Evolutionary conservation across 2,888 invertebrate species (phyloP).

Genomic region (Napeogenes sylphis): DNA sequence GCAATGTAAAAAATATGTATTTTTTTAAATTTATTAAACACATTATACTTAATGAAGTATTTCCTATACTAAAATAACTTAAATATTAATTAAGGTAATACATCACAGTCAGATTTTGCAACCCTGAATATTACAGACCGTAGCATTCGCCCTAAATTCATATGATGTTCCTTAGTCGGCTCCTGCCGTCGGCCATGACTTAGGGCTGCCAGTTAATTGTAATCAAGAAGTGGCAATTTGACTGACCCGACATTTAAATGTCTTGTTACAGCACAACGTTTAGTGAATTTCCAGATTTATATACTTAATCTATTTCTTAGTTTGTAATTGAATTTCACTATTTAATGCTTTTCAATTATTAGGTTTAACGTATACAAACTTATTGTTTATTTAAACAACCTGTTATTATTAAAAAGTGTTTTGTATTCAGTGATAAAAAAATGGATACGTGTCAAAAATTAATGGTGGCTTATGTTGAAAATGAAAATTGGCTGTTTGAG

Average conservation of each 20-base stretch:
- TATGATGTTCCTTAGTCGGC: conserved; percentile 47
- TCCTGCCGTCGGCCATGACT: conserved; percentile 47
- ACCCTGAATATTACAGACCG: conserved; percentile 29
- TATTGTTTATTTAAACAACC: too few relatives aligned
- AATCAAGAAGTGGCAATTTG: conserved; percentile 61
- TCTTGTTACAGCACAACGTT: conserved; percentile 12
- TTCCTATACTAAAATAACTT: not conserved
- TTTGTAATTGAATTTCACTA: too few relatives aligned
- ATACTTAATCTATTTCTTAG: too few relatives aligned
- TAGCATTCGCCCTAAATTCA: conserved; percentile 41
- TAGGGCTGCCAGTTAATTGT: conserved; percentile 52
- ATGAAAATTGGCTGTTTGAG: conserved; percentile 27
- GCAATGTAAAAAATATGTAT: too few relatives aligned
- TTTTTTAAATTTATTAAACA: too few relatives aligned
- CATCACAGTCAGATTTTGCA: conserved; percentile 17
- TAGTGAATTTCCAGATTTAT: not conserved
- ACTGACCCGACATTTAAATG: conserved; percentile 38
- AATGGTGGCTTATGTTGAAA: conserved; percentile 21
- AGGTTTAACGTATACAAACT: too few relatives aligned
- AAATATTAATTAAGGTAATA: conserved; percentile 15
- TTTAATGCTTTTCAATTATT: too few relatives aligned
- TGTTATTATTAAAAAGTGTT: not conserved
- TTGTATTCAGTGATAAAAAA: not conserved
- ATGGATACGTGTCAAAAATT: not conserved
- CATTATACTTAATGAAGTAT: too few relatives aligned